phyloP scores from a whole-genome alignment of 2,888 invertebrate species.

The Cerceris rybyensis region DNA sequence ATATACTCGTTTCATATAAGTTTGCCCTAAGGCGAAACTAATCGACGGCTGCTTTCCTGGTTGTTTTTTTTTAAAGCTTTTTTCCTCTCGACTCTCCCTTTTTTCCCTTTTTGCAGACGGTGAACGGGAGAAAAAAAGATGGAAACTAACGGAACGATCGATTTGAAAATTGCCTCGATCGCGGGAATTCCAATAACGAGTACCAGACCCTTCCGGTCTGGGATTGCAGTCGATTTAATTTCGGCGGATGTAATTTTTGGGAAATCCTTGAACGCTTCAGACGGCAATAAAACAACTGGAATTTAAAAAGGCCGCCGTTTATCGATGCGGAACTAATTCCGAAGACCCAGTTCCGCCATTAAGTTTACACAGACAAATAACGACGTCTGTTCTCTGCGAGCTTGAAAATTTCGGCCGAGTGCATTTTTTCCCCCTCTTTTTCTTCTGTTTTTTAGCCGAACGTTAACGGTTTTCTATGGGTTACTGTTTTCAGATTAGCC shows the following conservation, averaged over 20 bases:
- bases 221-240: neutral
- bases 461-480: too few species aligned
- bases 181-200: neutral
- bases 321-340: constrained; percentile 6
- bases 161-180: too few species aligned
- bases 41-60: constrained; percentile 12
- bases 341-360: neutral
- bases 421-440: too few species aligned
- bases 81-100: too few species aligned
- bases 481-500: too few species aligned
- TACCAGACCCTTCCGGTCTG: neutral
- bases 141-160: too few species aligned
- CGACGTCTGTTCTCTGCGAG: neutral
- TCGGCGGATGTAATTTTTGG: neutral
- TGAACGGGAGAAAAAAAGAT: too few species aligned
- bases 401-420: too few species aligned
- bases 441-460: too few species aligned
- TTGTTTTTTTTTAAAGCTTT: too few species aligned
- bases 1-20: constrained; percentile 33
- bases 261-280: neutral
- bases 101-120: too few species aligned
- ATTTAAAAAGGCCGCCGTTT: neutral
- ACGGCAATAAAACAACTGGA: neutral
- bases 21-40: constrained; percentile 29
- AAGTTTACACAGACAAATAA: neutral